Evolutionary conservation across 2,888 invertebrate species (phyloP).

Genomic region (Apodemia zela): DNA sequence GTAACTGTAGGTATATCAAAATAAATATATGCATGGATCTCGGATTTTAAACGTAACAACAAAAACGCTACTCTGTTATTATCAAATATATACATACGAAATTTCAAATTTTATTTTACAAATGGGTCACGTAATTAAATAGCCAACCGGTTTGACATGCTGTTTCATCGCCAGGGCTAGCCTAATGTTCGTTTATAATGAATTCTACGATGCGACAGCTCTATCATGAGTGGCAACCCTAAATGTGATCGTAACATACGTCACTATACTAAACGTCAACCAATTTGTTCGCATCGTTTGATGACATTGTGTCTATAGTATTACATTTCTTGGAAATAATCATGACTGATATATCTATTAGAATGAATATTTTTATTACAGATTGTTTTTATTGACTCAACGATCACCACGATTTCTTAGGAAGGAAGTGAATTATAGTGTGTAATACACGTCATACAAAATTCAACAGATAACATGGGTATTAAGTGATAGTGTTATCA

Average conservation of each 20-base stretch:
- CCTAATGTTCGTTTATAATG: no score
- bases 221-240: no score
- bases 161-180: no score
- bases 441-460: background rate
- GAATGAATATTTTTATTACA: background rate
- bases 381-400: background rate
- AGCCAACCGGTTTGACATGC: no score
- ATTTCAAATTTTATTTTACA: no score
- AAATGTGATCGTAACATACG: background rate
- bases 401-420: background rate
- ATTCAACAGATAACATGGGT: slow-evolving; percentile 6
- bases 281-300: background rate
- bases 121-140: no score
- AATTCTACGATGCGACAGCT: no score
- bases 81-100: no score
- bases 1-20: no score
- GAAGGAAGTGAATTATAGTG: background rate
- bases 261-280: background rate
- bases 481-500: slow-evolving; percentile 9
- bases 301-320: background rate
- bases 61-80: no score
- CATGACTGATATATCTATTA: background rate
- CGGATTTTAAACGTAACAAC: no score
- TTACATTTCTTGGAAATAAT: background rate
- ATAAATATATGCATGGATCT: no score